Conservation (phyloP, 2,113 vertebrate genomes). For the Anseranas semipalmata region DNA sequence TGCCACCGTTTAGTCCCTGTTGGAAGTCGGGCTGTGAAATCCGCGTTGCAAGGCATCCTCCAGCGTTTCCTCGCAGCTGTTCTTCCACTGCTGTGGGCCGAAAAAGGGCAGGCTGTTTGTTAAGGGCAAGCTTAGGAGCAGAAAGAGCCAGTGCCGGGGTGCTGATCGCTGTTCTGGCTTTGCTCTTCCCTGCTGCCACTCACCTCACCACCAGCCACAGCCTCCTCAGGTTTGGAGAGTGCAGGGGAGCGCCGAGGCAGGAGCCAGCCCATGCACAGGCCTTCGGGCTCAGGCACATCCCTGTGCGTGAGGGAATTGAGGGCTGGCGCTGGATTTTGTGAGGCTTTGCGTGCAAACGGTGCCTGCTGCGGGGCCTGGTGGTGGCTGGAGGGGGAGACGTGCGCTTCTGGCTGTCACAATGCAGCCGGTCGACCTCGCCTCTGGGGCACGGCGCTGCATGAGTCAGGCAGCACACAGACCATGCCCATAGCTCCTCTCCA, state of each 20-base stretch:
- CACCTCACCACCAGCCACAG: not conserved
- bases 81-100: not conserved
- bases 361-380: accelerated
- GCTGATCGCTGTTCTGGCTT: not conserved
- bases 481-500: not conserved
- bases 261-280: not conserved
- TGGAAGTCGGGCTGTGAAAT: not conserved
- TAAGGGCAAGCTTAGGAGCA: accelerated
- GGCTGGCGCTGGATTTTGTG: not conserved
- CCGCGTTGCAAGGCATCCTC: not conserved
- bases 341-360: not conserved
- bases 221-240: not conserved
- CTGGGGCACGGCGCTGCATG: accelerated
- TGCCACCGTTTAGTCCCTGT: not conserved
- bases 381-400: not conserved
- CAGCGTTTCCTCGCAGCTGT: not conserved
- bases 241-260: not conserved
- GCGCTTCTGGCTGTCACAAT: not conserved
- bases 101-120: not conserved
- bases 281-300: accelerated
- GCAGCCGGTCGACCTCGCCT: accelerated
- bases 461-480: not conserved
- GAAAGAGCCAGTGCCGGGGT: not conserved
- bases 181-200: not conserved
- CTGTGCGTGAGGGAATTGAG: not conserved